phyloP scores from a whole-genome alignment of 1,140 invertebrate species.

The Pseudoatta argentina region DNA sequence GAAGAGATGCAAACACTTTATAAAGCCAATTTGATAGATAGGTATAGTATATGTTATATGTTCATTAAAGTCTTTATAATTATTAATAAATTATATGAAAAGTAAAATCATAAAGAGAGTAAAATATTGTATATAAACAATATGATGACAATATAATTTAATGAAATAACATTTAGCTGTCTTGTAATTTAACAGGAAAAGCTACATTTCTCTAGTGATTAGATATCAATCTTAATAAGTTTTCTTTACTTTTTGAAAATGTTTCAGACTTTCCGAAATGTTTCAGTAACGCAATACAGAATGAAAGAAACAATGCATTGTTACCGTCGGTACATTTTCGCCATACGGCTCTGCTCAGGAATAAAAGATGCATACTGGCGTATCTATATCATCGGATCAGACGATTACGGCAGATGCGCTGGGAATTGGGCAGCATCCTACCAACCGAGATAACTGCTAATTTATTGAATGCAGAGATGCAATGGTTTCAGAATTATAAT shows the following conservation, averaged over 20 bases:
- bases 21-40: constrained; percentile 91
- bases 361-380: constrained; percentile 95
- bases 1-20: constrained; percentile 92
- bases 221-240: not conserved
- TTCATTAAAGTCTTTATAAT: not conserved
- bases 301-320: constrained; percentile 53
- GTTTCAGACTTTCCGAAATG: not conserved
- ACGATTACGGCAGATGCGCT: constrained; percentile 93
- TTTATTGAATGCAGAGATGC: constrained; percentile 92
- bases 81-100: not conserved
- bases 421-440: constrained; percentile 97
- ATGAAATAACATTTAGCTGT: not conserved
- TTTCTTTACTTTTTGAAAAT: not conserved
- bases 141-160: not conserved
- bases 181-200: not conserved
- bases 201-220: not conserved
- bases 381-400: constrained; percentile 95
- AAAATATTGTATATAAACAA: not conserved
- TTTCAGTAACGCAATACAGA: constrained; percentile 70
- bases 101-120: not conserved
- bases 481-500: constrained; percentile 96
- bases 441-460: constrained; percentile 94
- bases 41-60: constrained; percentile 87
- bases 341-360: constrained; percentile 94
- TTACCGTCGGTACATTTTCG: constrained; percentile 92